phyloP scores from a whole-genome alignment of 2,113 vertebrate genomes.

The Cololabis saira region DNA sequence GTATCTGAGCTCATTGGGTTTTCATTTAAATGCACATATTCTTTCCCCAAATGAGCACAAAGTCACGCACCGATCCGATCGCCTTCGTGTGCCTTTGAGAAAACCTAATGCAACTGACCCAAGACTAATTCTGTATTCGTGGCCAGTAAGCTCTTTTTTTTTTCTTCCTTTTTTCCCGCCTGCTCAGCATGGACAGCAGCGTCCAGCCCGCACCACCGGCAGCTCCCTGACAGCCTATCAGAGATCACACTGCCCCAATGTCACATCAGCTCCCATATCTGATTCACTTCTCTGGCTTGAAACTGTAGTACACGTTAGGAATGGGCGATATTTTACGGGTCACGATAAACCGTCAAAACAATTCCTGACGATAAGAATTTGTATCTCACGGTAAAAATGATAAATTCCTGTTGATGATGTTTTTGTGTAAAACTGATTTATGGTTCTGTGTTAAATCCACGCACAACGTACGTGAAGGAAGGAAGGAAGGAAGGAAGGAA shows the following conservation, averaged over 20 bases:
- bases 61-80: constrained; percentile 36
- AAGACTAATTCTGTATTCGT: constrained; percentile 58
- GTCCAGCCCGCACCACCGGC: constrained; percentile 38
- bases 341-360: no score
- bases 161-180: constrained; percentile 12
- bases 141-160: constrained; percentile 17
- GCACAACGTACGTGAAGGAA: no score
- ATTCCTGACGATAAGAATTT: no score
- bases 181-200: constrained; percentile 55
- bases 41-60: constrained; percentile 11
- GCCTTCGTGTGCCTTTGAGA: constrained; percentile 54
- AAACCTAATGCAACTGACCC: constrained; percentile 47
- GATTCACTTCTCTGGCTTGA: no score
- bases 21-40: constrained; percentile 7
- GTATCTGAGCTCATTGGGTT: constrained; percentile 17
- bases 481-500: no score
- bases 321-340: no score
- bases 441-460: no score
- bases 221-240: constrained; percentile 50
- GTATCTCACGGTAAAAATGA: no score
- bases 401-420: no score
- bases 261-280: constrained; percentile 14
- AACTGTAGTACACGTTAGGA: no score
- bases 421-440: no score
- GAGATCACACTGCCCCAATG: constrained; percentile 21